Percentiles rank a stretch among this genome's conserved stretches.
These are phyloP conservation scores for Actinemys pallida DNA, from an alignment of 2,113 vertebrate genomes.

Conservation along the genomic window DNA sequence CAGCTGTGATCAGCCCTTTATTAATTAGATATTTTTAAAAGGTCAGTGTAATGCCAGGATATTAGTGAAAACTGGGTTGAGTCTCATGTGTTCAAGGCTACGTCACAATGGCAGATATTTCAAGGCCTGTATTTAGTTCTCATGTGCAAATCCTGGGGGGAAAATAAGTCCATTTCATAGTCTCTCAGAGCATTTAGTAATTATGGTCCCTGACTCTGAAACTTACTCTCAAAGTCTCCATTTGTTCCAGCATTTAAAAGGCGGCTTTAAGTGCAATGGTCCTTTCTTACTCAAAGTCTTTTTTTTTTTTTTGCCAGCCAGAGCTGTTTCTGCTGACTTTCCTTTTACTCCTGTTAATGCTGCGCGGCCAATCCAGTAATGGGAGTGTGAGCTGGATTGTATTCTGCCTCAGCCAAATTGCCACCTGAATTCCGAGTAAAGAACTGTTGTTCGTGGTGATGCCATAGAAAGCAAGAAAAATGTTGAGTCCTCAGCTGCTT, in stretches of 20 bases:
- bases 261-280: background rate
- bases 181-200: background rate
- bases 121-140: background rate
- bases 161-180: background rate
- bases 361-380: background rate
- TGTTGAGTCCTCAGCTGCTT: background rate
- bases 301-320: background rate
- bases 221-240: background rate
- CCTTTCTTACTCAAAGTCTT: background rate
- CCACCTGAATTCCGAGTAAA: background rate
- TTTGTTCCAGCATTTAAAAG: background rate
- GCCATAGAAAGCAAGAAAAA: background rate
- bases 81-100: background rate
- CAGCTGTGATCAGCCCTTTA: background rate
- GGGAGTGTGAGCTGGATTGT: background rate
- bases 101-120: background rate
- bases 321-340: background rate
- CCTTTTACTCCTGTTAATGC: background rate
- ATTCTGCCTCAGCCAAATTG: background rate
- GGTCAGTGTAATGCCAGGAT: background rate
- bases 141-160: background rate
- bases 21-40: background rate
- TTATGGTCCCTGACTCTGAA: background rate
- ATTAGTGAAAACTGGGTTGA: background rate
- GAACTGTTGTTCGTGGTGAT: background rate